Conservation (phyloP, 2,888 invertebrate genomes). For the Myopa testacea region DNA sequence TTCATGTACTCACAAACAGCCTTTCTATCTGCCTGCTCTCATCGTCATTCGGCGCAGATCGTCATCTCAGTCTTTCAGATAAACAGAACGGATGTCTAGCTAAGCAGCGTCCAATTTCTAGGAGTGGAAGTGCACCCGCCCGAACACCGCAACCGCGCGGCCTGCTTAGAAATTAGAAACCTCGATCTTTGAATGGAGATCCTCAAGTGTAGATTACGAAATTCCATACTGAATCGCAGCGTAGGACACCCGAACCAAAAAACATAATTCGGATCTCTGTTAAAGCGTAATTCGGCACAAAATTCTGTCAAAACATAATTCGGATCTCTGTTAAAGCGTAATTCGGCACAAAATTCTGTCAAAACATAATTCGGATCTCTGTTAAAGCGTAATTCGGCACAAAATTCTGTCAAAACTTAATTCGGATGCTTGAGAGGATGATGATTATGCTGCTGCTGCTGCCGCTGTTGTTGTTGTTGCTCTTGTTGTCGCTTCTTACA, state of each 20-base stretch:
- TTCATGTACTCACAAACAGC: not conserved
- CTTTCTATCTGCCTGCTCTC: constrained; percentile 3
- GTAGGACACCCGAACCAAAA: constrained; percentile 4
- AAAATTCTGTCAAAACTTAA: too few relatives aligned
- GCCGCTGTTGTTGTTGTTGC: constrained; percentile 30
- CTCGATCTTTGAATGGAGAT: constrained; percentile 26
- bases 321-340: too few relatives aligned
- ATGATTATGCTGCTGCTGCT: not conserved
- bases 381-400: too few relatives aligned
- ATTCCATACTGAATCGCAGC: constrained; percentile 29
- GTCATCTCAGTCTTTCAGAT: constrained; percentile 10
- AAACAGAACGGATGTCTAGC: constrained; percentile 3
- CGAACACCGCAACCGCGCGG: not conserved
- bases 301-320: too few relatives aligned
- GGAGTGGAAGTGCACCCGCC: not conserved
- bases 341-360: too few relatives aligned
- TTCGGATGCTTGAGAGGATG: not conserved
- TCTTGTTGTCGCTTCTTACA: constrained; percentile 14
- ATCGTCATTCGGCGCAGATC: not conserved
- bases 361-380: too few relatives aligned
- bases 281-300: too few relatives aligned
- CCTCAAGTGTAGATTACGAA: constrained; percentile 38
- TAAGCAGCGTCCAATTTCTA: not conserved
- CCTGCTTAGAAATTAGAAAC: constrained; percentile 26
- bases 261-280: too few relatives aligned